Conservation (phyloP, 2,113 vertebrate genomes). For the Bungarus multicinctus region DNA sequence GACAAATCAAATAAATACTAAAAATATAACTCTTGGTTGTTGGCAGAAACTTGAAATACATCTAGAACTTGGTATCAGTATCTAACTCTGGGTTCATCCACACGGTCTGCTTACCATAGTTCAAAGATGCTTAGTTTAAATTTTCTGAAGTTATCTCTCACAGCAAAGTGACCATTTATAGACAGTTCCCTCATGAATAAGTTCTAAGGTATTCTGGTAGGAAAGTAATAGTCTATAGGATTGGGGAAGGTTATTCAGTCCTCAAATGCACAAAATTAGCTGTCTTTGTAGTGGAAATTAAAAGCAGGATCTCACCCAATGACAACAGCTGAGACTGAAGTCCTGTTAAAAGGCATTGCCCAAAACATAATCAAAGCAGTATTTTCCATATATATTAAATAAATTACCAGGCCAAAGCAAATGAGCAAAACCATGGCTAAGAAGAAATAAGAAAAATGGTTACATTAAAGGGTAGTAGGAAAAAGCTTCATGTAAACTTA, state of each 20-base stretch:
- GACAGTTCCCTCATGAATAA: background rate
- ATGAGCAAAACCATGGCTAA: background rate
- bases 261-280: background rate
- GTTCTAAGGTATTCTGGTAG: background rate
- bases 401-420: constrained; percentile 6
- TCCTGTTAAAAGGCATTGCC: background rate
- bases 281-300: background rate
- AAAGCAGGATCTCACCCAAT: background rate
- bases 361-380: background rate
- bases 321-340: background rate
- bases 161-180: background rate
- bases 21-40: background rate
- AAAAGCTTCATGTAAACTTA: accelerated
- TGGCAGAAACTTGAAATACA: background rate
- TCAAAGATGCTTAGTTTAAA: background rate
- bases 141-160: background rate
- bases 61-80: background rate
- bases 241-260: background rate
- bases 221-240: background rate
- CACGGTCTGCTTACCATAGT: background rate
- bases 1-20: no score
- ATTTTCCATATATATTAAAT: background rate
- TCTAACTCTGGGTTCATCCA: background rate
- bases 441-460: background rate
- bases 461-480: background rate